phyloP scores from a whole-genome alignment of 2,113 vertebrate species.

The Ibidorhyncha struthersii region DNA sequence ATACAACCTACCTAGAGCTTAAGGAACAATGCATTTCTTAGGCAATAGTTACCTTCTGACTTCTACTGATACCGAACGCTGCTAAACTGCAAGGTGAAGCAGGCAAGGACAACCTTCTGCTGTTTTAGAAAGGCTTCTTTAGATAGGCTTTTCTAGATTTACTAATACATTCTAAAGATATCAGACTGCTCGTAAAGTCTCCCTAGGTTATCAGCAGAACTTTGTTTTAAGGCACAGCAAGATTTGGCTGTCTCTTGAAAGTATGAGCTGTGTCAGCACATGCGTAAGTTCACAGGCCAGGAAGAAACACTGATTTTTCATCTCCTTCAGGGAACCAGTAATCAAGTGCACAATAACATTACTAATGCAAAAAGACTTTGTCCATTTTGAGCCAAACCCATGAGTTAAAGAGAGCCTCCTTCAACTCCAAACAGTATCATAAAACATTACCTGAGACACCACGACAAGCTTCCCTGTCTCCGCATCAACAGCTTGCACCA shows the following conservation, averaged over 20 bases:
- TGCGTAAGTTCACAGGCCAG: background rate
- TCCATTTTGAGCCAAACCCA: background rate
- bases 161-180: background rate
- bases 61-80: background rate
- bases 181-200: background rate
- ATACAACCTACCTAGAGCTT: background rate
- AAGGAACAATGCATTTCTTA: background rate
- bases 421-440: background rate
- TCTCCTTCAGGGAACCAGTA: background rate
- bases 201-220: background rate
- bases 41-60: background rate
- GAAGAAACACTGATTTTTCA: background rate
- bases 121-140: background rate
- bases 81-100: background rate
- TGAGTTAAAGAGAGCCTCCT: background rate
- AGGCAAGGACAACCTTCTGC: background rate
- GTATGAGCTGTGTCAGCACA: background rate
- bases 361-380: background rate
- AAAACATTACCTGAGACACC: conserved; percentile 85
- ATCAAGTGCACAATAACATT: background rate
- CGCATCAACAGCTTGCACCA: conserved; percentile 89
- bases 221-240: background rate
- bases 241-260: background rate
- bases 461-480: conserved; percentile 89
- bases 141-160: background rate